Evolutionary conservation across 64 coral and sea anemone species (phyloP).

Genomic region (Pocillopora verrucosa): DNA sequence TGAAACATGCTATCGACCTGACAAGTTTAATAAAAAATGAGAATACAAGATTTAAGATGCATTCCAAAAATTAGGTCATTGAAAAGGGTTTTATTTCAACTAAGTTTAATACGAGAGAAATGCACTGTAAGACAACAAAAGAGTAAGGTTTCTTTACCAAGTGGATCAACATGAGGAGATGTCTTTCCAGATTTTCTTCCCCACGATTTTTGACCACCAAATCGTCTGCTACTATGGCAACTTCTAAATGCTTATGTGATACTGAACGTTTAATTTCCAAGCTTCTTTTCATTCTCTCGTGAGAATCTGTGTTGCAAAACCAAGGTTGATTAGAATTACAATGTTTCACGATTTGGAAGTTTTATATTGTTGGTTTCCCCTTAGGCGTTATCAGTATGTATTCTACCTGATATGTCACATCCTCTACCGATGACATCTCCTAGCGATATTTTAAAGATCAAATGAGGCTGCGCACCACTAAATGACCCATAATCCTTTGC

Average conservation of each 20-base stretch:
- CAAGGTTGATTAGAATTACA: not conserved
- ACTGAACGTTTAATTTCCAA: slow-evolving; percentile 3
- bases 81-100: too few relatives aligned
- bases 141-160: slow-evolving; percentile 14
- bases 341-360: too few relatives aligned
- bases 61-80: too few relatives aligned
- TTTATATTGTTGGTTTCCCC: too few relatives aligned
- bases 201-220: slow-evolving; percentile 33
- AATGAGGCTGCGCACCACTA: slow-evolving; percentile 36
- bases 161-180: slow-evolving; percentile 46
- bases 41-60: too few relatives aligned
- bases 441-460: slow-evolving; percentile 38
- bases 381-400: too few relatives aligned
- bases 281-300: not conserved
- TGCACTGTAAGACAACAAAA: too few relatives aligned
- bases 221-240: slow-evolving; percentile 57
- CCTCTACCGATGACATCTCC: not conserved
- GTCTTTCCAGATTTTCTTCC: slow-evolving; percentile 6
- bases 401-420: slow-evolving; percentile 9
- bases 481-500: slow-evolving; percentile 34
- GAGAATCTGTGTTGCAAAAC: not conserved
- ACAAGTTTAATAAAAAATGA: not conserved
- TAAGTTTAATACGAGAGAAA: too few relatives aligned
- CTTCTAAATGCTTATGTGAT: slow-evolving; percentile 50
- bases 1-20: slow-evolving; percentile 52